These are phyloP conservation scores for Acanthurus tractus DNA, from an alignment of 2,797 vertebrate genomes.

Conservation along the genomic window DNA sequence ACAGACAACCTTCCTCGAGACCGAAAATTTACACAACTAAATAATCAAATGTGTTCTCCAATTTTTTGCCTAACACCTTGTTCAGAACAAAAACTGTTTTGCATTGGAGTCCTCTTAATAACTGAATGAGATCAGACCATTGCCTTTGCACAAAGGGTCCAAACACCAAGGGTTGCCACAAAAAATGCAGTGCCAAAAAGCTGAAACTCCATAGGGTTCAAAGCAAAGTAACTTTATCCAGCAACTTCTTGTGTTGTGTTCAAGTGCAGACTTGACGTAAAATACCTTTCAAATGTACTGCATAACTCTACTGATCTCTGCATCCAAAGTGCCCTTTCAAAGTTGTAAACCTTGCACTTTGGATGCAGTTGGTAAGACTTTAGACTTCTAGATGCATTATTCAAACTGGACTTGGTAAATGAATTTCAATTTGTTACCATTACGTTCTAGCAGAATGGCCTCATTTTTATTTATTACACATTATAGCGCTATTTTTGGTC, in stretches of 20 bases:
- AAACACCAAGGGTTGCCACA: neutral
- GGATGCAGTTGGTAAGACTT: neutral
- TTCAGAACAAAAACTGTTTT: neutral
- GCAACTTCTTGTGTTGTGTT: too few relatives aligned
- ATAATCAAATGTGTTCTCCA: neutral
- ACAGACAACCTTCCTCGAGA: neutral
- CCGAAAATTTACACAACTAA: neutral
- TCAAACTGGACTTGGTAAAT: neutral
- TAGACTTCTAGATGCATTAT: neutral
- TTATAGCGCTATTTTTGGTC: neutral
- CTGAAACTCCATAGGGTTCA: neutral
- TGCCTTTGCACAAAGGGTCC: neutral
- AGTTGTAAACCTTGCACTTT: neutral
- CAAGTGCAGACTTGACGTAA: neutral
- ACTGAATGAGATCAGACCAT: neutral
- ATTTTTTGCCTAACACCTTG: neutral
- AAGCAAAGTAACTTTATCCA: neutral
- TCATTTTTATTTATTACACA: slow-evolving; percentile 3
- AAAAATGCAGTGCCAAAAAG: neutral
- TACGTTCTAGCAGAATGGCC: neutral
- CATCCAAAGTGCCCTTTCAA: neutral
- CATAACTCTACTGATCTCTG: neutral
- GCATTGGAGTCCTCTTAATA: neutral
- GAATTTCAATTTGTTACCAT: neutral
- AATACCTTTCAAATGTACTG: neutral